These are phyloP conservation scores for Nomia melanderi DNA, from an alignment of 1,140 invertebrate species.

Conservation along the genomic window DNA sequence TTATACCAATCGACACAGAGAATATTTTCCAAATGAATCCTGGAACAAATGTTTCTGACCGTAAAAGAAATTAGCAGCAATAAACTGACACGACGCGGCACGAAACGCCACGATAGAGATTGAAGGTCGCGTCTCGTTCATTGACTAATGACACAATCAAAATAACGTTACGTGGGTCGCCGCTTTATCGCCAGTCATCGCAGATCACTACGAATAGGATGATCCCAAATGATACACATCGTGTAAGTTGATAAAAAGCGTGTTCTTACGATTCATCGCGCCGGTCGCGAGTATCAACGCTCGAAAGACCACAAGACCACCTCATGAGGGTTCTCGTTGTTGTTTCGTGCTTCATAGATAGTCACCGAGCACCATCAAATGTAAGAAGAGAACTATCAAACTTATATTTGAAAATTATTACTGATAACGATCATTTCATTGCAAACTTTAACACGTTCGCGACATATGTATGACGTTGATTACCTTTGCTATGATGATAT, in stretches of 20 bases:
- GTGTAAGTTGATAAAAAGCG: slow-evolving; percentile 14
- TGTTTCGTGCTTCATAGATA: too few relatives aligned
- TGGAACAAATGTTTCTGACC: not conserved
- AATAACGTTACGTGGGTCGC: slow-evolving; percentile 57
- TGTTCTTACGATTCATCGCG: not conserved
- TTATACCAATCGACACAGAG: too few relatives aligned
- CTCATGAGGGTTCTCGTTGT: too few relatives aligned
- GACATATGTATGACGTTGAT: too few relatives aligned
- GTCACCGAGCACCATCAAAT: too few relatives aligned
- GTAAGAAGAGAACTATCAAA: too few relatives aligned
- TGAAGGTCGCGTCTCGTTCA: slow-evolving; percentile 54
- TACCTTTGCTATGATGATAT: too few relatives aligned
- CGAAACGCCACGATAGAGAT: slow-evolving; percentile 28
- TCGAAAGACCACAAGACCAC: too few relatives aligned
- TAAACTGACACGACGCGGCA: slow-evolving; percentile 3
- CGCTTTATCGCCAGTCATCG: slow-evolving; percentile 41
- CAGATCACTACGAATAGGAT: slow-evolving; percentile 28
- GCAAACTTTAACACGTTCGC: too few relatives aligned
- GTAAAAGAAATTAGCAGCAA: slow-evolving; percentile 9
- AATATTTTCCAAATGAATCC: not conserved
- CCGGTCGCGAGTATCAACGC: too few relatives aligned
- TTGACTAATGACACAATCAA: slow-evolving; percentile 62
- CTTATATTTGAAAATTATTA: too few relatives aligned
- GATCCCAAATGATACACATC: slow-evolving; percentile 19
- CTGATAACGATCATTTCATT: too few relatives aligned